A percentile compares a stretch with the other conserved stretches of the same genome.
Evolutionary conservation across 2,113 vertebrate species (phyloP).

Genomic region (Solea senegalensis): DNA sequence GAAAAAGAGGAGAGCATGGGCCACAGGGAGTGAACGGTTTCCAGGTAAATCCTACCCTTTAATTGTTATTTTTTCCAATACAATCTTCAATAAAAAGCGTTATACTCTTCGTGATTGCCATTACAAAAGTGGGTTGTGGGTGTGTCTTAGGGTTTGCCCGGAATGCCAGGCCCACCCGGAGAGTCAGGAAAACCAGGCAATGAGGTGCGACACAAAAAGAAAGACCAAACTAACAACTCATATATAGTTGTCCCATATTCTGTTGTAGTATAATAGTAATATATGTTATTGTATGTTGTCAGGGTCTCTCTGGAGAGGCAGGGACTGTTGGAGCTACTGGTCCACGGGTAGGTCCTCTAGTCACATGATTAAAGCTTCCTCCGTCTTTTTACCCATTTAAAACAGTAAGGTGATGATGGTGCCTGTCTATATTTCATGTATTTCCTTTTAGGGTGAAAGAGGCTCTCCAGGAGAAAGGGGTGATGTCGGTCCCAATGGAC

Average conservation of each 20-base stretch:
- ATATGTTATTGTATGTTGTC: constrained; percentile 13
- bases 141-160: constrained; percentile 90
- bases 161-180: constrained; percentile 91
- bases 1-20: constrained; percentile 96
- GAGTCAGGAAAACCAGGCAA: constrained; percentile 94
- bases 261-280: no score
- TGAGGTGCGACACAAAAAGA: constrained; percentile 81
- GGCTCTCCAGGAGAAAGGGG: constrained; percentile 96
- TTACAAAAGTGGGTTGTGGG: neutral
- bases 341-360: constrained; percentile 84
- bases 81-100: no score
- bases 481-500: constrained; percentile 87
- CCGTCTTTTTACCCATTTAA: no score
- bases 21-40: constrained; percentile 93
- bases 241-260: no score
- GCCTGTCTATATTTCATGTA: no score
- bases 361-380: no score
- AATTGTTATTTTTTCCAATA: no score
- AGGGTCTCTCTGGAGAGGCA: constrained; percentile 95
- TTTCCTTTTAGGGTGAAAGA: constrained; percentile 88
- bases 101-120: neutral
- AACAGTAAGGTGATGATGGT: neutral
- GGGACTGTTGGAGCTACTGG: constrained; percentile 87
- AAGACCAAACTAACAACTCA: neutral
- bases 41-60: constrained; percentile 81